These are phyloP conservation scores for Volucella zonaria DNA, from an alignment of 2,888 invertebrate genomes.

Conservation along the genomic window DNA sequence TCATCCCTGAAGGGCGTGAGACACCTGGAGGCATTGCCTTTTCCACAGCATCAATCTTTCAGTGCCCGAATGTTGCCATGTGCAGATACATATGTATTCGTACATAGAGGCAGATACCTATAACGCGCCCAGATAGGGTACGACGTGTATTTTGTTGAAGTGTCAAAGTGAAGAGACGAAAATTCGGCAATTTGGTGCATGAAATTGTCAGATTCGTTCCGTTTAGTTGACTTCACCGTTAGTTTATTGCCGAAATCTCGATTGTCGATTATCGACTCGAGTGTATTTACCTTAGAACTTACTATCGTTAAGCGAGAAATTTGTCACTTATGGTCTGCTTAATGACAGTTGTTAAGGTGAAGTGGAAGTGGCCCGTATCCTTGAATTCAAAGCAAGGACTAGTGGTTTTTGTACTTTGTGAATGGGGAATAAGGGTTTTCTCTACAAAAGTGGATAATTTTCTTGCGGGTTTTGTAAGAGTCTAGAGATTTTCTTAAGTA, in stretches of 20 bases:
- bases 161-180: conserved; percentile 74
- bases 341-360: conserved; percentile 70
- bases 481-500: conserved; percentile 6
- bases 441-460: conserved; percentile 21
- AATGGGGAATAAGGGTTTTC: conserved; percentile 41
- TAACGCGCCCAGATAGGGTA: too few species aligned
- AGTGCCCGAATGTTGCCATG: conserved; percentile 56
- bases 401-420: background rate
- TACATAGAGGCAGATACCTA: background rate
- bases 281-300: conserved; percentile 49
- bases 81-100: conserved; percentile 51
- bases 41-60: conserved; percentile 62
- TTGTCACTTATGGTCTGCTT: conserved; percentile 66
- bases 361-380: conserved; percentile 66
- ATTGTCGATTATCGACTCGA: conserved; percentile 26
- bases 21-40: conserved; percentile 71
- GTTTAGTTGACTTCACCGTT: conserved; percentile 74
- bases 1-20: conserved; percentile 68
- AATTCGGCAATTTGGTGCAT: conserved; percentile 82
- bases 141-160: conserved; percentile 3
- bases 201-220: conserved; percentile 81
- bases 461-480: background rate
- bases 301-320: conserved; percentile 41
- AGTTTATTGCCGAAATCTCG: conserved; percentile 48
- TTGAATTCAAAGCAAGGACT: conserved; percentile 5